These are phyloP conservation scores for Noctuana brunneofusca DNA, from an alignment of 2,888 invertebrate genomes.

Conservation along the genomic window DNA sequence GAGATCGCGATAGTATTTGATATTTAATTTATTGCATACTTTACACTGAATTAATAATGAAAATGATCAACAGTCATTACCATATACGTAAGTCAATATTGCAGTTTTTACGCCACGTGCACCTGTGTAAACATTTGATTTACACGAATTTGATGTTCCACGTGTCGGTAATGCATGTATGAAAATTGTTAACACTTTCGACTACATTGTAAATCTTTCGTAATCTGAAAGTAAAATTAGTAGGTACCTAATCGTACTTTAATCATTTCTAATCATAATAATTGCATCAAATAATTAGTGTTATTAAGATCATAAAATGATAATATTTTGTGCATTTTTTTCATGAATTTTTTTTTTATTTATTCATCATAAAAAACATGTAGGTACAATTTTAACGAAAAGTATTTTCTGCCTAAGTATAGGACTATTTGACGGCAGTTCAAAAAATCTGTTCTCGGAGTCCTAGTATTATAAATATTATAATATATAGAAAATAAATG, in stretches of 20 bases:
- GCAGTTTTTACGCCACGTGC: constrained; percentile 58
- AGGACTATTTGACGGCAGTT: too few relatives aligned
- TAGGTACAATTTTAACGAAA: too few relatives aligned
- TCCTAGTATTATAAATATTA: too few relatives aligned
- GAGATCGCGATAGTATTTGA: background rate
- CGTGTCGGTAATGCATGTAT: constrained; percentile 71
- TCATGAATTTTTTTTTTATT: too few relatives aligned
- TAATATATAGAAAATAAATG: too few relatives aligned
- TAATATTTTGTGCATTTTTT: background rate
- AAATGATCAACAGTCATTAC: constrained; percentile 37
- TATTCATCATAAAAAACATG: too few relatives aligned
- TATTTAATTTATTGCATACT: background rate
- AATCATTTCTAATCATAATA: too few relatives aligned
- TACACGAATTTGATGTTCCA: constrained; percentile 38
- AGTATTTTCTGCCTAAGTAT: too few relatives aligned
- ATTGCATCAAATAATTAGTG: too few relatives aligned
- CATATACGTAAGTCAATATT: constrained; percentile 55
- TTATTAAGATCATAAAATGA: too few relatives aligned
- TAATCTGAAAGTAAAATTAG: background rate
- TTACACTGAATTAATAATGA: constrained; percentile 22
- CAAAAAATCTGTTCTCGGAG: too few relatives aligned
- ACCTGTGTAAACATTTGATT: constrained; percentile 67
- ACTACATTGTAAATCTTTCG: constrained; percentile 55
- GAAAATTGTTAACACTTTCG: constrained; percentile 72
- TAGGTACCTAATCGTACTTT: too few relatives aligned